These are phyloP conservation scores for Montipora sp. DNA, from an alignment of 64 coral and sea anemone genomes.

Conservation along the genomic window DNA sequence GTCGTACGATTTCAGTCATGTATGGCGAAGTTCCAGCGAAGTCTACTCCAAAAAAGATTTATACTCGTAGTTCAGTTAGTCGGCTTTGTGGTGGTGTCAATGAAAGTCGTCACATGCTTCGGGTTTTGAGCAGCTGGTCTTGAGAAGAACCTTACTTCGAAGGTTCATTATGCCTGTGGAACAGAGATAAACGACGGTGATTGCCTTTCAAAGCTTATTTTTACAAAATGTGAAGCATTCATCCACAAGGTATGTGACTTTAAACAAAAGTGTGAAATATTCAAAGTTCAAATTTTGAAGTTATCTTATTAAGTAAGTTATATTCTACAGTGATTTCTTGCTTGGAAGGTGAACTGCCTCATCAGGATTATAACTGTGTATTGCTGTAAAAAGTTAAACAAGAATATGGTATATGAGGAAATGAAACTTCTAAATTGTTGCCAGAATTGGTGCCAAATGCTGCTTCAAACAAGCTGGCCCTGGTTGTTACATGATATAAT, in stretches of 20 bases:
- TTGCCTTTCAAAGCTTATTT: constrained; percentile 46
- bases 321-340: no score
- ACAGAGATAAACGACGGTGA: background rate
- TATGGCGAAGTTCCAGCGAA: no score
- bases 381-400: no score
- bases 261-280: constrained; percentile 40
- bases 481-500: no score
- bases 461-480: no score
- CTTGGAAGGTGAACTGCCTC: no score
- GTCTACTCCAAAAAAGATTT: constrained; percentile 30
- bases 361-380: no score
- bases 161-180: constrained; percentile 24
- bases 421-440: no score
- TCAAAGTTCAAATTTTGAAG: background rate
- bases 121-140: background rate
- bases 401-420: no score
- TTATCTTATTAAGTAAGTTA: no score
- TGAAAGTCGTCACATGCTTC: constrained; percentile 32
- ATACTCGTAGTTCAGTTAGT: background rate
- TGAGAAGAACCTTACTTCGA: constrained; percentile 27
- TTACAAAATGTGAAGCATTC: constrained; percentile 48
- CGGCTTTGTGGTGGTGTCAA: constrained; percentile 30
- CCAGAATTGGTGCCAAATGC: no score
- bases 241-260: constrained; percentile 36
- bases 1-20: background rate